Evolutionary conservation across 2,888 invertebrate genomes (phyloP), one percentile per base, ranked within the genome.

Genomic region (Branchellion lobata): DNA sequence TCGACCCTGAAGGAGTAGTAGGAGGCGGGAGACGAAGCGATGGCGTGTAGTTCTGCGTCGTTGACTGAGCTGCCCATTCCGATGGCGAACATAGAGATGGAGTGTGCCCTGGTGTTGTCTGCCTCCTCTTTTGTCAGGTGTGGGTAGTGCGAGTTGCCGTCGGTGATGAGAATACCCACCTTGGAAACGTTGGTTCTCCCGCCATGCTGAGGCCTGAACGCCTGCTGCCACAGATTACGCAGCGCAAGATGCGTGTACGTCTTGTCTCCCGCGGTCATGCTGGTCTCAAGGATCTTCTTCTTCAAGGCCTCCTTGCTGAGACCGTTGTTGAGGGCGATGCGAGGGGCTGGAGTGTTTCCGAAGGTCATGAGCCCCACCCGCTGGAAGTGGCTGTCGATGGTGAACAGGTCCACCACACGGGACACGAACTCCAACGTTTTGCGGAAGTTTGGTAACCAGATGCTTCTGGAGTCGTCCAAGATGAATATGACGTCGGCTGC

Each of bases 61-160:
- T 85, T 84, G 3, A 84, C 83, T 21, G 83, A 82, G n/a, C 79
- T 81, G 0, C 86, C 86, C 1, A 86, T 85, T 1, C 86, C 86
- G 40, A 86, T 84, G 51, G 86, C 84, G 80, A 86, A 86, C 69
- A 86, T 74, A 78, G 85, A 84, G 65, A 86, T 85, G 3, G 85
- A 85, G 14, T 83, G 83, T 24, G 84, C 81, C 0, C 82, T 79
- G 0, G 84, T 84, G 31, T 82, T 83, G 21, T 78, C 34, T 1
- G 86, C 85, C 29, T 84, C 84, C 2, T 65, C 34, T 18, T 80
- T 81, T 5, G 85, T 85, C 53, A 77, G 79, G 18, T 29, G 27
- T 1, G 81, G 79, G 75, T 84, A 80, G 31, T 84, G 83, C 0
- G 86, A 86, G 34, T 83, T 81, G 1, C 86, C 86, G 81, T 86